Percentiles rank a stretch among this genome's conserved stretches.
These are phyloP conservation scores for Drosophila jambulina DNA, from an alignment of 1,140 invertebrate species.

Conservation along the genomic window DNA sequence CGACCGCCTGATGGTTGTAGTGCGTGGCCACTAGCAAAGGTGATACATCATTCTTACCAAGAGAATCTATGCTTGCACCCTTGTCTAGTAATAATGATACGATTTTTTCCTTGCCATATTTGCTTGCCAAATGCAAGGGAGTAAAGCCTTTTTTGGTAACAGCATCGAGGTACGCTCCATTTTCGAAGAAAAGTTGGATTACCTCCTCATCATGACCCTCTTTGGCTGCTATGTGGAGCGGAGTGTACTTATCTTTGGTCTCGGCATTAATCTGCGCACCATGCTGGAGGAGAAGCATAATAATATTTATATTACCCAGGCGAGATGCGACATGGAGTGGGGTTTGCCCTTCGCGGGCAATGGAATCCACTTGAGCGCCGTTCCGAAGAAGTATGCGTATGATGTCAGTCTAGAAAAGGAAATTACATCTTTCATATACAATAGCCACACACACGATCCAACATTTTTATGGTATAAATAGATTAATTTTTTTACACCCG, in stretches of 20 bases:
- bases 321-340: slow-evolving; percentile 97
- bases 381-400: slow-evolving; percentile 98
- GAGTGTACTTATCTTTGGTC: slow-evolving; percentile 98
- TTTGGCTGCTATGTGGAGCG: slow-evolving; percentile 98
- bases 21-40: slow-evolving; percentile 99
- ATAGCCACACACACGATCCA: not conserved
- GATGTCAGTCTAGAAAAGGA: slow-evolving; percentile 92
- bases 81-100: slow-evolving; percentile 94
- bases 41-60: slow-evolving; percentile 99
- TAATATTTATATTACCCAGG: slow-evolving; percentile 97
- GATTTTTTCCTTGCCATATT: slow-evolving; percentile 98
- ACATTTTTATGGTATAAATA: not conserved
- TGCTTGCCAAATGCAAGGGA: slow-evolving; percentile 97
- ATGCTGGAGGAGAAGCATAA: slow-evolving; percentile 95
- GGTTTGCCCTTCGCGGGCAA: slow-evolving; percentile 96
- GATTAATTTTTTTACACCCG: not conserved
- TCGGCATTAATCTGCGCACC: slow-evolving; percentile 94
- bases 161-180: slow-evolving; percentile 95
- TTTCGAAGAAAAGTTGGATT: slow-evolving; percentile 95
- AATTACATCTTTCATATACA: not conserved
- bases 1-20: slow-evolving; percentile 98
- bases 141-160: slow-evolving; percentile 99
- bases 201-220: slow-evolving; percentile 92
- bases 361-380: slow-evolving; percentile 97
- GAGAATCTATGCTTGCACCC: slow-evolving; percentile 96